A percentile compares a stretch with the other conserved stretches of the same genome.
Conservation (phyloP, 1,140 invertebrate genomes). For the Drosophila tsacasi region DNA sequence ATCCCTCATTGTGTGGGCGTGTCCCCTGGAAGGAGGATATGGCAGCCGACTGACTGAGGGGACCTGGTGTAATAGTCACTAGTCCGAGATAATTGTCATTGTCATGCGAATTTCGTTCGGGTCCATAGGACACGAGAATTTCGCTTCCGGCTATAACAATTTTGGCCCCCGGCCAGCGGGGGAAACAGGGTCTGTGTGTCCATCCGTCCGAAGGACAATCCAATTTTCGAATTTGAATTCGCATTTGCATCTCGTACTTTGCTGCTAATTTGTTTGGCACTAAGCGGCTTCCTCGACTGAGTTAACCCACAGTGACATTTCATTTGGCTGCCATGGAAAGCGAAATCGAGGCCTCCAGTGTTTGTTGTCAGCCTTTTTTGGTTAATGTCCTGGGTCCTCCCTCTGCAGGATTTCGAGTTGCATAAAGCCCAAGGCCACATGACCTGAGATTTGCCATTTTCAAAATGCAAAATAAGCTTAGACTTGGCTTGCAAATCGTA, state of each 20-base stretch:
- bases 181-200: neutral
- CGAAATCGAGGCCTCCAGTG: neutral
- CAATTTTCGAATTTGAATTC: conserved; percentile 45
- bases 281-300: conserved; percentile 26
- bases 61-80: conserved; percentile 48
- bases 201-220: conserved; percentile 31
- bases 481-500: conserved; percentile 9
- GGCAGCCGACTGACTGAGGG: neutral
- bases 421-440: neutral
- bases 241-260: conserved; percentile 40
- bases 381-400: conserved; percentile 7
- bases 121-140: conserved; percentile 17
- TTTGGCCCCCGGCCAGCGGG: conserved; percentile 21
- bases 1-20: conserved; percentile 74
- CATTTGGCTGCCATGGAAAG: conserved; percentile 27
- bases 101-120: conserved; percentile 53
- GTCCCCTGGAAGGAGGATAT: conserved; percentile 15
- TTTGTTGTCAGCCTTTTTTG: conserved; percentile 5
- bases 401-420: neutral
- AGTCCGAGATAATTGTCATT: conserved; percentile 73
- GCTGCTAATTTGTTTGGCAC: conserved; percentile 40
- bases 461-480: conserved; percentile 5
- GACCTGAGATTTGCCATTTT: neutral
- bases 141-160: conserved; percentile 32
- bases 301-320: conserved; percentile 24